Base-by-base conservation (phyloP, 2,797 vertebrate genomes). In the Peromyscus nudipes region DNA sequence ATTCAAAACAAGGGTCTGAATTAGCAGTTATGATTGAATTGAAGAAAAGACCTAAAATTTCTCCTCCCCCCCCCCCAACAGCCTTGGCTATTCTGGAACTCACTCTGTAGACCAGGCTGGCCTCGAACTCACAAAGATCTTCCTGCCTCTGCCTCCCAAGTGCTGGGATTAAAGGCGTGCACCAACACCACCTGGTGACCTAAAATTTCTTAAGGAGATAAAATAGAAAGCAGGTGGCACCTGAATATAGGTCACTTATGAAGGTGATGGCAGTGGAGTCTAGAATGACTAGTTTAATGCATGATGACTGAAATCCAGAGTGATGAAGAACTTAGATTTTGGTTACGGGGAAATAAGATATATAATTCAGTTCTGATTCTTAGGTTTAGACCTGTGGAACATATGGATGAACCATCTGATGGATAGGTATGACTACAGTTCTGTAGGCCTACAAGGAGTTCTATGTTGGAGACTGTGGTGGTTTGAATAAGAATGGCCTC, bases 1-100 rank as follows among this genome's bases (percentile, higher is more conserved):
- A 55, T 37, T 92, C 71, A 96, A 89, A 95, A 91, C 46, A n/a
- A 76, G 27, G 31, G 57, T 23, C 75, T 92, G 64, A 92, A 84
- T 85, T 92, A 94, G 57, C 46, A 65, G 60, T 55, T 91, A 65
- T 19, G 29, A 40, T 19, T 92, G 25, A 92, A 82, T 60, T 91
- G 17, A 57, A 6, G 25, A 57, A 88, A 60, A 88, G 4, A 81
- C 75, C 12, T 85, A 95, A 91, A 27, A 27, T 93, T 88, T 93
- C 57, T 52, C 3, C 52, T n/a, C 14, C 52, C 14, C 14, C 0
- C 52, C 2, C 52, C 13, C 52, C 13, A 55, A 55, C 52, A 4
- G 52, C 52, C 52, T 3, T 71, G 8, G 9, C 69, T 71, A 4
- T 71, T 17, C 17, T 71, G n/a, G 69, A 71, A 37, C 17, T 71